These are phyloP conservation scores for Balanococcus diminutus DNA, from an alignment of 2,888 invertebrate species.

Conservation along the genomic window DNA sequence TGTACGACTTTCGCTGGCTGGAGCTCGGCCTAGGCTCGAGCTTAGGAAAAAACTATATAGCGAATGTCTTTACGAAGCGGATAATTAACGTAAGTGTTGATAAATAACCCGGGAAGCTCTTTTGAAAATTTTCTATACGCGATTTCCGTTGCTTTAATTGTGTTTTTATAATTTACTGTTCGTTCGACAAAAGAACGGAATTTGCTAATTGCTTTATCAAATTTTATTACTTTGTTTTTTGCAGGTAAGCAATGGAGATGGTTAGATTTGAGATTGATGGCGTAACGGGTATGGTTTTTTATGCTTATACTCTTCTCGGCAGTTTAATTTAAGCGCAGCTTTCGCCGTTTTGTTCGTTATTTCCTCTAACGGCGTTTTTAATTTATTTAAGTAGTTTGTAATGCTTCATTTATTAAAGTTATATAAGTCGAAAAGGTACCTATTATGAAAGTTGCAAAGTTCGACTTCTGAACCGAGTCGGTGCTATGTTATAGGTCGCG, in stretches of 20 bases:
- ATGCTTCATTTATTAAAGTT: background rate
- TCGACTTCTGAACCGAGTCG: background rate
- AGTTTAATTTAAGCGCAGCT: background rate
- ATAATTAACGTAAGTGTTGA: conserved; percentile 31
- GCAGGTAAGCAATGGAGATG: conserved; percentile 23
- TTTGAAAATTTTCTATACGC: conserved; percentile 31
- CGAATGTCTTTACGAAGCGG: conserved; percentile 11
- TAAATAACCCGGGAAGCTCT: conserved; percentile 17
- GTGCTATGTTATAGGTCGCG: background rate
- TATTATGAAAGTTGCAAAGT: background rate
- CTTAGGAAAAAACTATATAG: background rate
- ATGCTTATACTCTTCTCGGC: background rate
- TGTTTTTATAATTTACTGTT: conserved; percentile 22
- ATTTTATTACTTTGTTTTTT: conserved; percentile 16
- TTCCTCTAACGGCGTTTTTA: background rate
- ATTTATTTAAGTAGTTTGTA: conserved; percentile 12
- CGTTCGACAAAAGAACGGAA: conserved; percentile 17
- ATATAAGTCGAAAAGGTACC: background rate
- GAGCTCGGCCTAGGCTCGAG: background rate
- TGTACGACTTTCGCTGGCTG: background rate
- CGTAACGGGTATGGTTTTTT: conserved; percentile 3
- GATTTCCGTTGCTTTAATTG: conserved; percentile 24
- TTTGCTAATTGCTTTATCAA: conserved; percentile 23
- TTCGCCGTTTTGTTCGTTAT: background rate
- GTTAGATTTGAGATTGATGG: background rate